Conservation (phyloP, 2,113 vertebrate genomes). For the Felis chaus region DNA sequence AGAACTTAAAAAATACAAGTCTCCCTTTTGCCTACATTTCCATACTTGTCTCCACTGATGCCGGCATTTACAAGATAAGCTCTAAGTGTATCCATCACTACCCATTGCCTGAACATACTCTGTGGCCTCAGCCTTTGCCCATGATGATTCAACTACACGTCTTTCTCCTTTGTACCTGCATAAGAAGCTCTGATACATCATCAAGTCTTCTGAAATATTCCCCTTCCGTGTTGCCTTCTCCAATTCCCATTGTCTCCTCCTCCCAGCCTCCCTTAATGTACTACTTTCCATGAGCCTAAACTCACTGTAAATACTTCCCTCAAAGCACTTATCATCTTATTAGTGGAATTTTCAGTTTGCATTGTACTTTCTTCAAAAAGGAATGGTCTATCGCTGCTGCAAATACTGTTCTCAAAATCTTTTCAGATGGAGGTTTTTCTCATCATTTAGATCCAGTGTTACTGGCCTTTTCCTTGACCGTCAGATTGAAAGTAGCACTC, state of each 20-base stretch:
- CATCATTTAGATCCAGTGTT: background rate
- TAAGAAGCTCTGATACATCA: background rate
- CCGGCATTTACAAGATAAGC: background rate
- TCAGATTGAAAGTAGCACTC: rapidly evolving
- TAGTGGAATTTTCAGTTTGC: background rate
- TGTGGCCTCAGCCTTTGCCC: background rate
- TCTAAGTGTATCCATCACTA: background rate
- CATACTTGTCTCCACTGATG: background rate
- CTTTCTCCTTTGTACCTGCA: background rate
- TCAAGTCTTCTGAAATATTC: background rate
- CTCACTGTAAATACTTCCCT: rapidly evolving
- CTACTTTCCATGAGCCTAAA: background rate
- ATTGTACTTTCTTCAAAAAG: background rate
- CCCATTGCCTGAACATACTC: background rate
- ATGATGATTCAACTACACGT: rapidly evolving
- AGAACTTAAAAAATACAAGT: background rate
- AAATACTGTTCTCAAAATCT: too few species aligned
- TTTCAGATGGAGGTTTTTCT: background rate
- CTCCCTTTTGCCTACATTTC: background rate
- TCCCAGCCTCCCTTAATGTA: background rate
- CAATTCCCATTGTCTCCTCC: background rate
- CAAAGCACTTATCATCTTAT: rapidly evolving
- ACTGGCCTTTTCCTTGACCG: background rate
- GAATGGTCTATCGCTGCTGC: background rate
- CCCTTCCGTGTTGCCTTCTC: background rate